Percentiles rank a stretch among this genome's conserved stretches.
Conservation (phyloP, 2,113 vertebrate species). For the Spea multiplicata region DNA sequence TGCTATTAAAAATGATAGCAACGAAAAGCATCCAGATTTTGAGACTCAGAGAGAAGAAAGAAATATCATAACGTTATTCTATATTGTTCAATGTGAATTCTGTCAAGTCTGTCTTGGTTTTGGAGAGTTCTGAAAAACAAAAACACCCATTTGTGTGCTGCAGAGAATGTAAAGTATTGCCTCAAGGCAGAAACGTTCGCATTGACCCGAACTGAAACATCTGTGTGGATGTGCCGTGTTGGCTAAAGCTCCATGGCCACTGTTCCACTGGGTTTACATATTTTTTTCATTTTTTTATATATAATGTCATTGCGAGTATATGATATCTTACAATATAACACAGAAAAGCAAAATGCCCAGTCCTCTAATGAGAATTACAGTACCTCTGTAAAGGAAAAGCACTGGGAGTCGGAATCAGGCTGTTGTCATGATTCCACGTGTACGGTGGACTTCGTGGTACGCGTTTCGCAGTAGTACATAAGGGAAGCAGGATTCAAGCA, state of each 20-base stretch:
- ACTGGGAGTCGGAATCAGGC: neutral
- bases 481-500: constrained; percentile 89
- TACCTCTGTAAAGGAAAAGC: no score
- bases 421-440: constrained; percentile 58
- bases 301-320: no score
- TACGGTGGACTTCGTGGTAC: constrained; percentile 80
- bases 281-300: no score
- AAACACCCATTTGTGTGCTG: neutral
- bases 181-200: neutral
- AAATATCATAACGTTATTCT: constrained; percentile 16
- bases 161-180: neutral
- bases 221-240: no score
- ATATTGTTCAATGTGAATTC: neutral
- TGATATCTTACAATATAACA: no score
- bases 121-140: neutral
- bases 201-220: neutral
- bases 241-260: no score
- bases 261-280: no score
- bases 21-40: neutral
- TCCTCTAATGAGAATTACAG: no score
- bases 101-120: neutral
- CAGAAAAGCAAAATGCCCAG: no score
- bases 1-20: constrained; percentile 16
- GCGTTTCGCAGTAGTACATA: constrained; percentile 88
- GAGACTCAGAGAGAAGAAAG: neutral